Base-by-base conservation (phyloP, 1,140 invertebrate genomes). In the Coenobita brevimanus region DNA sequence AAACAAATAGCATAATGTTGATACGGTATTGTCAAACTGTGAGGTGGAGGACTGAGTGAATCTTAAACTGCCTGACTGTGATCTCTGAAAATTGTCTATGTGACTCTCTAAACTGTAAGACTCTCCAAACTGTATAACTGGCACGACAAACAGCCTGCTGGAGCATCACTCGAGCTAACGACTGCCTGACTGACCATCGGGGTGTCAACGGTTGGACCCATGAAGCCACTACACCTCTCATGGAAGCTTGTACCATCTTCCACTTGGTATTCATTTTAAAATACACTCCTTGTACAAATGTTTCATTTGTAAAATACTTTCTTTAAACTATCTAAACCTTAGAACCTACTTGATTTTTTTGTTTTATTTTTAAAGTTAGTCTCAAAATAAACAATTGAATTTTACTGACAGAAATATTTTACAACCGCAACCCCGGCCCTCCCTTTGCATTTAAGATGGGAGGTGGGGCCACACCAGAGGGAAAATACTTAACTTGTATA, bases 361-460 rank as follows among this genome's bases (percentile, higher is more conserved):
- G 17, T 71, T 71, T 27, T 85, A 75, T 88, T 84, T 88, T 82
- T 57, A 78, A 81, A 82, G 80, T 88, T 88, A 88, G 79, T 88
- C 86, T 88, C 86, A 88, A 88, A 88, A 88, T 88, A 88, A 88
- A 88, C 86, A 88, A 88, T 88, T 76, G 86, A 82, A 88, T 88
- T 88, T 88, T 88, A 88, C 86, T 82, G 86, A 76, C 80, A 88
- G 84, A 80, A 88, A 82, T 88, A 88, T 88, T 82, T 82, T 88
- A 88, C 86, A 88, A n/a, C 38, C 80, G 76, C 86, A 88, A 82
- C 86, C 86, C 67, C 86, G n/a, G n/a, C n/a, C 84, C 50, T 85
- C 86, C 86, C 57, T 82, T 88, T 88, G 86, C 86, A 88, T 88
- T n/a, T 36, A 88, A 88, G 69, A 82, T 82, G 36, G 80, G 73